Conservation (phyloP, 2,888 invertebrate species). For the Lypha dubia region DNA sequence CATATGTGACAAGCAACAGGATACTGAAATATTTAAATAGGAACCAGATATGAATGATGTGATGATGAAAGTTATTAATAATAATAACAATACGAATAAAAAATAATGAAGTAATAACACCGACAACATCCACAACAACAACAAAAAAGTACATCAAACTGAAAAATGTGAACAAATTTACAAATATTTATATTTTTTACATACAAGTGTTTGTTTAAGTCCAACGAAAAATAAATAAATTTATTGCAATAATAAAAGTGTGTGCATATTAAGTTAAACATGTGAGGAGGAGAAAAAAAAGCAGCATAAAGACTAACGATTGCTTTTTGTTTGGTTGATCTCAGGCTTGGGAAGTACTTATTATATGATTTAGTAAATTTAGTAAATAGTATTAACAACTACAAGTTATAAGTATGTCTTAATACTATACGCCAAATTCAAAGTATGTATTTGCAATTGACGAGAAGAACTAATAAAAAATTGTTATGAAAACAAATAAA, state of each 20-base stretch:
- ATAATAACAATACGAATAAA: constrained; percentile 62
- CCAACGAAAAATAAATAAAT: background rate
- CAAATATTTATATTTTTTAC: constrained; percentile 14
- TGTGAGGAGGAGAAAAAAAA: no score
- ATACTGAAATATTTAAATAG: constrained; percentile 69
- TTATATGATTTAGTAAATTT: background rate
- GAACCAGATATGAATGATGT: constrained; percentile 69
- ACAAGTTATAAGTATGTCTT: no score
- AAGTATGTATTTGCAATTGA: no score
- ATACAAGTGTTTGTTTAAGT: constrained; percentile 30
- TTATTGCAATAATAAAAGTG: constrained; percentile 39
- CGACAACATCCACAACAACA: constrained; percentile 34
- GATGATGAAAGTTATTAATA: constrained; percentile 69
- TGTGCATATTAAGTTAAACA: constrained; percentile 39
- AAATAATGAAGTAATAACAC: constrained; percentile 30
- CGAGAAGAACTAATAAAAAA: no score
- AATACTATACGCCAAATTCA: no score
- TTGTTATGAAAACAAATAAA: no score
- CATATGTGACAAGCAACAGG: constrained; percentile 65
- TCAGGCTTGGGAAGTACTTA: background rate
- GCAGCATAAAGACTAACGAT: constrained; percentile 4
- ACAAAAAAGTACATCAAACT: constrained; percentile 40
- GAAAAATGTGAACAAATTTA: constrained; percentile 18
- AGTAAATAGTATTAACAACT: background rate
- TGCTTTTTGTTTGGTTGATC: background rate